Evolutionary conservation across 2,113 vertebrate species (phyloP).

Genomic region (Fukomys damarensis): DNA sequence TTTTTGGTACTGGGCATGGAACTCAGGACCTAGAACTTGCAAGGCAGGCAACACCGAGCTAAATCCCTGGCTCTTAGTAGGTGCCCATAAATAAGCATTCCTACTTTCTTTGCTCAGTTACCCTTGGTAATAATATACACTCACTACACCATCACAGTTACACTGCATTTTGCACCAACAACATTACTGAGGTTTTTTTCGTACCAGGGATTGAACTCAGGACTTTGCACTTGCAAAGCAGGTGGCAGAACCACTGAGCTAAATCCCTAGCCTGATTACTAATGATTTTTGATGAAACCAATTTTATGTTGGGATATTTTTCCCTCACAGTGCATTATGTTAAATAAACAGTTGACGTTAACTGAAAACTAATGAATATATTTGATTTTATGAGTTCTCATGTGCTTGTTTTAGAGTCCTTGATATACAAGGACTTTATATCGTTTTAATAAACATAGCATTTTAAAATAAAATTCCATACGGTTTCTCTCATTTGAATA

Average conservation of each 20-base stretch:
- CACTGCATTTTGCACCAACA: conserved; percentile 19
- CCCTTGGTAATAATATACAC: background rate
- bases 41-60: no score
- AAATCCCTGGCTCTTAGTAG: no score
- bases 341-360: conserved; percentile 59
- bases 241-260: no score
- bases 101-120: background rate
- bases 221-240: no score
- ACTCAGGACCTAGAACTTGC: no score
- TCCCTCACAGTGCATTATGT: background rate
- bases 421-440: conserved; percentile 21
- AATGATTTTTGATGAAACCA: background rate
- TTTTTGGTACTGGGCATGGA: no score
- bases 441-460: conserved; percentile 78
- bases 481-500: background rate
- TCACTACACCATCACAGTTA: background rate
- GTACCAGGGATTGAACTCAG: no score
- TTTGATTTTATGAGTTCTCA: conserved; percentile 65
- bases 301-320: background rate
- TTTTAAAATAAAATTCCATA: conserved; percentile 62
- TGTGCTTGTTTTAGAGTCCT: conserved; percentile 46
- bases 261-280: no score
- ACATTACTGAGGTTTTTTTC: no score
- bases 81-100: background rate
- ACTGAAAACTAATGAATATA: conserved; percentile 72